Conservation (phyloP, 2,888 invertebrate species). For the Megalurothrips usitatus region DNA sequence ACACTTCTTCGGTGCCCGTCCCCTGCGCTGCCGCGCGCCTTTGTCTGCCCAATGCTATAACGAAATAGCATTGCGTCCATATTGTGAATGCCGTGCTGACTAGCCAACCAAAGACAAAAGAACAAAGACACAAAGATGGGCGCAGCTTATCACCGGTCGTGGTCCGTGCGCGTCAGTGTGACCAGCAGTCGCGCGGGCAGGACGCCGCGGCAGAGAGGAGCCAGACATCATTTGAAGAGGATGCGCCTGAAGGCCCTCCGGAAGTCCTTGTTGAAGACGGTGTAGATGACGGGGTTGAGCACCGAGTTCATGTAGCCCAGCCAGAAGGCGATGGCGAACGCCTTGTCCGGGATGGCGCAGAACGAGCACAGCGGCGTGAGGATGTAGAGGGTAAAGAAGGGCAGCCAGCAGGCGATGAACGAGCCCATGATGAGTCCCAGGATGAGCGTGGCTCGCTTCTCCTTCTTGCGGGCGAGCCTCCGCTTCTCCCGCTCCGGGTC, state of each 20-base stretch:
- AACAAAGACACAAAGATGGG: neutral
- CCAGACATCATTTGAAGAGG: constrained; percentile 80
- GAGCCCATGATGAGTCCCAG: constrained; percentile 97
- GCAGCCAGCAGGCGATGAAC: constrained; percentile 97
- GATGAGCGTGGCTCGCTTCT: constrained; percentile 93
- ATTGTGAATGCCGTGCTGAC: too few relatives aligned
- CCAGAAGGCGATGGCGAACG: constrained; percentile 93
- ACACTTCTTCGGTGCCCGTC: neutral
- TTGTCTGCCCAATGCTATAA: too few relatives aligned
- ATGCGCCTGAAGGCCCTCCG: constrained; percentile 91
- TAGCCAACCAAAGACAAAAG: neutral
- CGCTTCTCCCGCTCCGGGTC: constrained; percentile 93
- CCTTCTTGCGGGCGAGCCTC: constrained; percentile 88
- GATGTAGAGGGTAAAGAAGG: constrained; percentile 93
- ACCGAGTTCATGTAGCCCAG: constrained; percentile 96
- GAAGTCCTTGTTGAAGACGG: constrained; percentile 97
- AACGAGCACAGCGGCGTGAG: constrained; percentile 68
- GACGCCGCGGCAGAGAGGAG: neutral
- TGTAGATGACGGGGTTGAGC: constrained; percentile 92
- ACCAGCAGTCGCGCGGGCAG: neutral
- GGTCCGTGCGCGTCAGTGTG: neutral
- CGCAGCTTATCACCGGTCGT: constrained; percentile 1
- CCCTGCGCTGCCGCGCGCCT: too few relatives aligned
- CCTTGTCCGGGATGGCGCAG: constrained; percentile 73
- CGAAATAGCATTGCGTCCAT: too few relatives aligned